Evolutionary conservation across 2,113 vertebrate genomes (phyloP).

Genomic region (Cephalopterus ornatus): DNA sequence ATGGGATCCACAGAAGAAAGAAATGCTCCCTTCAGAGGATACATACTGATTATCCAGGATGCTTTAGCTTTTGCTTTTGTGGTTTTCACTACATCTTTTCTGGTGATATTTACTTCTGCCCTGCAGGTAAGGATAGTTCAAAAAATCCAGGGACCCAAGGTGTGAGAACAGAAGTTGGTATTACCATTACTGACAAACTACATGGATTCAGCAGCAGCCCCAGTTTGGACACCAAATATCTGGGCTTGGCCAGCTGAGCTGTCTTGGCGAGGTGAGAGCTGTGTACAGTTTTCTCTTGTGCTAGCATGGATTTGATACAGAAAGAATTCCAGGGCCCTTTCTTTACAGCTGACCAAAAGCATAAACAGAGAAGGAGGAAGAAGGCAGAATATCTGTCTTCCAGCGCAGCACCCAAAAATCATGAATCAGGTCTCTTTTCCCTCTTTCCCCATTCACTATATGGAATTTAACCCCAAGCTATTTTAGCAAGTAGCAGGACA

Average conservation of each 20-base stretch:
- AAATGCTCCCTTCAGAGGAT: background rate
- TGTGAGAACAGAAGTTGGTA: background rate
- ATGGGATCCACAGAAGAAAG: background rate
- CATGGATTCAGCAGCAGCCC: background rate
- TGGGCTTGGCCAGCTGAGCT: background rate
- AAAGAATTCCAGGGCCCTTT: background rate
- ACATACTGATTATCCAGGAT: background rate
- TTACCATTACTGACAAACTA: background rate
- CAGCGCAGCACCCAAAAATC: background rate
- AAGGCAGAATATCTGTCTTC: background rate
- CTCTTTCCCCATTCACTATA: background rate
- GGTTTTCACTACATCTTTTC: background rate
- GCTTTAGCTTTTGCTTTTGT: background rate
- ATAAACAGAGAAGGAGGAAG: background rate
- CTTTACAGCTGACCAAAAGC: background rate
- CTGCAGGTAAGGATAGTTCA: background rate
- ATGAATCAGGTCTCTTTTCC: background rate
- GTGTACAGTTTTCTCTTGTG: background rate
- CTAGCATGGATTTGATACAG: background rate
- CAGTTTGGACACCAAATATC: background rate
- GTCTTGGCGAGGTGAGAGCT: background rate
- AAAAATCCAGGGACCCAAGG: background rate
- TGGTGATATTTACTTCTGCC: background rate
- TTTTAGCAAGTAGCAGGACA: background rate
- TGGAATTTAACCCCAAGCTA: background rate